Percentiles rank a stretch among this genome's conserved stretches.
Conservation (phyloP, 2,797 vertebrate species). For the Rhinatrema bivittatum region DNA sequence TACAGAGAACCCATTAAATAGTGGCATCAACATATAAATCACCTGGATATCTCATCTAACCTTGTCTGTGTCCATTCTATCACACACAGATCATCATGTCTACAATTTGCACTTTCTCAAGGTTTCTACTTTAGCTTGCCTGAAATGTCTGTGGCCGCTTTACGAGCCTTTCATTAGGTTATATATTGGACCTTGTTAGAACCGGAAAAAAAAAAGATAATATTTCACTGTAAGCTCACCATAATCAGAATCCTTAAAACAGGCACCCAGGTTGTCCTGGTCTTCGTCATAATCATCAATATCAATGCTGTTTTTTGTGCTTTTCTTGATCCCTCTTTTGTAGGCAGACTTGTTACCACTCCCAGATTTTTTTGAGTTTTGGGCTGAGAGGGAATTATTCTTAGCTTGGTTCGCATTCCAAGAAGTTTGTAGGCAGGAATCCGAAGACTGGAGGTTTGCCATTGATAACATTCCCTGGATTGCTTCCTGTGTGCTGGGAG, state of each 20-base stretch:
- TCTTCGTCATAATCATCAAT: constrained; percentile 88
- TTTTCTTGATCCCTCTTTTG: constrained; percentile 83
- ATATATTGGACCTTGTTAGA: no score
- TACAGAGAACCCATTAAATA: constrained; percentile 1
- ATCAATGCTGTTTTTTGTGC: constrained; percentile 77
- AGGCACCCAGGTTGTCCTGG: constrained; percentile 93
- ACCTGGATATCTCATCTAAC: not conserved
- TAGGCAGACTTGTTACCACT: constrained; percentile 65
- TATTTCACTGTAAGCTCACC: no score
- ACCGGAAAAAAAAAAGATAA: no score
- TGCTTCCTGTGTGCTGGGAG: constrained; percentile 97
- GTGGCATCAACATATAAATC: constrained; percentile 6
- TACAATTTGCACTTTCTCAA: not conserved
- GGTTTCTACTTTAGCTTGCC: not conserved
- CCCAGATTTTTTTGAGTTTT: constrained; percentile 65
- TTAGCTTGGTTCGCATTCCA: constrained; percentile 83
- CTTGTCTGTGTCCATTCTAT: constrained; percentile 6
- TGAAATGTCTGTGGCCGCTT: not conserved
- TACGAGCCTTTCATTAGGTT: no score
- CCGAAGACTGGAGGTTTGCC: constrained; percentile 95
- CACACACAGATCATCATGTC: not conserved
- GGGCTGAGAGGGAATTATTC: constrained; percentile 68
- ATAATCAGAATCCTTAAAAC: constrained; percentile 96
- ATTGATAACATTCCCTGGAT: constrained; percentile 99
- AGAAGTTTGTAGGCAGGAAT: constrained; percentile 79